Conservation (phyloP, 1,140 invertebrate species). For the Cotesia vestalis region DNA sequence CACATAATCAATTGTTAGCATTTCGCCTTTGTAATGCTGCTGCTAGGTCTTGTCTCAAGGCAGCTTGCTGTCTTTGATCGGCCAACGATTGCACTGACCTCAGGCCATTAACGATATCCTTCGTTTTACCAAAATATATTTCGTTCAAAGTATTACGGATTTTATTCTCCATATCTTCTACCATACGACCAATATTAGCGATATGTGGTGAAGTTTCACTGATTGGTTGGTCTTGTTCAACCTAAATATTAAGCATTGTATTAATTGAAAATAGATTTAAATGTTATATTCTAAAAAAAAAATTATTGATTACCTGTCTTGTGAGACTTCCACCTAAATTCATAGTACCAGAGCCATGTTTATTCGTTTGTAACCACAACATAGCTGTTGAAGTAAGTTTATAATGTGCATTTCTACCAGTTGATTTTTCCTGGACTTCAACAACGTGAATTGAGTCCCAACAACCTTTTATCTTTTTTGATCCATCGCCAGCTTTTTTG, state of each 20-base stretch:
- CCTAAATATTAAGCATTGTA: conserved; percentile 64
- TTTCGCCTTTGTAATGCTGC: conserved; percentile 82
- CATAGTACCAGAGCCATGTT: conserved; percentile 96
- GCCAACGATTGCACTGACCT: conserved; percentile 86
- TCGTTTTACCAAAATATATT: conserved; percentile 99
- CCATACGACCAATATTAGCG: conserved; percentile 95
- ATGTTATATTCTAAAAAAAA: conserved; percentile 5
- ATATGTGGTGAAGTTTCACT: conserved; percentile 96
- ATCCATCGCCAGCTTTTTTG: conserved; percentile 97
- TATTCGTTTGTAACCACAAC: conserved; percentile 99
- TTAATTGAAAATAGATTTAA: not conserved
- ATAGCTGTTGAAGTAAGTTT: conserved; percentile 99
- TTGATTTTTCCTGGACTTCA: conserved; percentile 96
- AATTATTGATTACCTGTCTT: conserved; percentile 76
- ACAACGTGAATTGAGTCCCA: conserved; percentile 99
- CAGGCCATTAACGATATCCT: conserved; percentile 98
- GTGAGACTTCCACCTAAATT: conserved; percentile 98
- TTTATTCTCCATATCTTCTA: conserved; percentile 99
- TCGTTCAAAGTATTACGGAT: conserved; percentile 97
- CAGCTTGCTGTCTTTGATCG: conserved; percentile 83
- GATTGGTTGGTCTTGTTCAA: conserved; percentile 88
- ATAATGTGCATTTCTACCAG: conserved; percentile 94
- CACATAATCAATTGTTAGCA: conserved; percentile 66
- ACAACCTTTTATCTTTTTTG: conserved; percentile 97
- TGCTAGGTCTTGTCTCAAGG: conserved; percentile 86